phyloP scores from a whole-genome alignment of 2,797 vertebrate species.

The Acanthopagrus latus region DNA sequence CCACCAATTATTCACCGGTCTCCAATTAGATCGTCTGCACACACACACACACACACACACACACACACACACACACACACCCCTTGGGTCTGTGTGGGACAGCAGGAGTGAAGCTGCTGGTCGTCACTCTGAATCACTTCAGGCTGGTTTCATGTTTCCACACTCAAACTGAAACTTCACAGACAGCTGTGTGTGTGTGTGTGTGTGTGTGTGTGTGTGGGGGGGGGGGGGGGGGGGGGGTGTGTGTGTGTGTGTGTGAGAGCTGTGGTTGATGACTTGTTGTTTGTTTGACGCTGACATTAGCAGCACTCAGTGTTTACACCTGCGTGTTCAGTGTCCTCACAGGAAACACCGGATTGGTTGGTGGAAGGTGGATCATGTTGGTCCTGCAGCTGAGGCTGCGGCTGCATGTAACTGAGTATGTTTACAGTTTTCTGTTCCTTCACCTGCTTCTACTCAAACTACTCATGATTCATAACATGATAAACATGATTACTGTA shows the following conservation, averaged over 20 bases:
- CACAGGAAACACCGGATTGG: too few relatives aligned
- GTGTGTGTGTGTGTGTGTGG: too few relatives aligned
- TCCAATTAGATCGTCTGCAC: slow-evolving; percentile 62
- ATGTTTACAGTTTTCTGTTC: too few relatives aligned
- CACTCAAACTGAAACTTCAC: neutral
- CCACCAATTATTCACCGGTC: slow-evolving; percentile 76
- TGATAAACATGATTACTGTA: too few relatives aligned
- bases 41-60: slow-evolving; percentile 18
- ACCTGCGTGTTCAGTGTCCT: neutral
- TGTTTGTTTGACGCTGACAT: slow-evolving; percentile 3
- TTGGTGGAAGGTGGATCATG: too few relatives aligned
- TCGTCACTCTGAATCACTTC: slow-evolving; percentile 24
- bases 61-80: slow-evolving; percentile 4
- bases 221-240: too few relatives aligned
- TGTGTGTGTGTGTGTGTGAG: too few relatives aligned
- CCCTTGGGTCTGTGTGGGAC: too few relatives aligned
- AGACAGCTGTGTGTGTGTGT: neutral
- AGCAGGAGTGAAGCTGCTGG: neutral
- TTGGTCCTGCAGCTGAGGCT: too few relatives aligned
- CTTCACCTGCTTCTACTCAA: too few relatives aligned
- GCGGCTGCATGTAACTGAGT: too few relatives aligned
- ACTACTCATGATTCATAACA: too few relatives aligned
- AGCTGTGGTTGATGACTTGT: neutral
- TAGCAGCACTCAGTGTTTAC: neutral
- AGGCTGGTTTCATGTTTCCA: slow-evolving; percentile 27